phyloP scores from a whole-genome alignment of 1,140 invertebrate species.

The Homalodisca vitripennis region DNA sequence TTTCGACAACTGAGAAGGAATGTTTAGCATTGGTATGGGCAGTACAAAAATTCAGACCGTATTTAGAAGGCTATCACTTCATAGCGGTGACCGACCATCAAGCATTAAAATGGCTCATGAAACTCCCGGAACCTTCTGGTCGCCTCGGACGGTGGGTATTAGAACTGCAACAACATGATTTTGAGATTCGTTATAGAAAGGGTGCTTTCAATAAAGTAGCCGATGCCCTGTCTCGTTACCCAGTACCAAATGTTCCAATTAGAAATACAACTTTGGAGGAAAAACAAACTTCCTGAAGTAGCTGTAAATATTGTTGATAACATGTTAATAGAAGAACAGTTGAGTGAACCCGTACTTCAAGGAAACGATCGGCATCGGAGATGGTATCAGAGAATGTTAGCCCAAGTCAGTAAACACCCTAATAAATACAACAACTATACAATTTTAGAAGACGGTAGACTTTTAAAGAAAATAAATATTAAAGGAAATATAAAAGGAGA shows the following conservation, averaged over 20 bases:
- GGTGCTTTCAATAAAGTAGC: conserved; percentile 45
- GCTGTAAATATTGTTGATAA: background rate
- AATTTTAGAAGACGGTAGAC: background rate
- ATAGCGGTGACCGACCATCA: conserved; percentile 49
- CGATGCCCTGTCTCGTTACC: conserved; percentile 39
- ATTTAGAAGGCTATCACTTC: conserved; percentile 47
- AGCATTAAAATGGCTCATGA: conserved; percentile 46
- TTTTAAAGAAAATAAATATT: too few species aligned
- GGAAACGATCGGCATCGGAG: background rate
- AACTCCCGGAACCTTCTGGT: conserved; percentile 45
- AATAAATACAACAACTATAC: background rate
- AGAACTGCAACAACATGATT: conserved; percentile 39
- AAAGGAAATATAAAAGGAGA: background rate
- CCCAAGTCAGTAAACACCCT: background rate
- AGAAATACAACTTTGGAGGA: background rate
- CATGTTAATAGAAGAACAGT: background rate
- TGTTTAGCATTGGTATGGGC: conserved; percentile 47
- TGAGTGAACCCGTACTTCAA: background rate
- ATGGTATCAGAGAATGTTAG: background rate
- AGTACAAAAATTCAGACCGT: conserved; percentile 45
- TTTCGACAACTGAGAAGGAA: conserved; percentile 48
- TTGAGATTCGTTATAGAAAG: conserved; percentile 45
- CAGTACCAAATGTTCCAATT: background rate
- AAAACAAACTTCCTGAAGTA: background rate
- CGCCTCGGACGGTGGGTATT: conserved; percentile 38